Conservation (phyloP, 2,113 vertebrate genomes). For the Pogonocichla stellata region DNA sequence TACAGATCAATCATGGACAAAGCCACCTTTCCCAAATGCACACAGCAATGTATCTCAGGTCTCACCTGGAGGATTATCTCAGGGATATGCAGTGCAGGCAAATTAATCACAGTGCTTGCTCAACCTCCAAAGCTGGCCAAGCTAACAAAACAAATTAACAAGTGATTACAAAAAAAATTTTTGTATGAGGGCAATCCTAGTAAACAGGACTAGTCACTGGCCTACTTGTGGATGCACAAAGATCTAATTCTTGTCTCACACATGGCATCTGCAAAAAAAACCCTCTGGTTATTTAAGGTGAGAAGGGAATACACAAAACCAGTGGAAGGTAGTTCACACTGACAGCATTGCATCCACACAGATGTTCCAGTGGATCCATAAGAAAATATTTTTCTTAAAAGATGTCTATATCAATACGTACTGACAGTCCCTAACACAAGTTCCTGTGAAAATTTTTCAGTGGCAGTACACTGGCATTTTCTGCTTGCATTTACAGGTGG, state of each 20-base stretch:
- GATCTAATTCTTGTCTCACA: not conserved
- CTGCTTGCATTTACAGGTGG: not conserved
- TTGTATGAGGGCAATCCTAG: not conserved
- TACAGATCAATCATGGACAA: not conserved
- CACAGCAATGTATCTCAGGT: not conserved
- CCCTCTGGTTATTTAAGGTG: not conserved
- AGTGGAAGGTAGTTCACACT: not conserved
- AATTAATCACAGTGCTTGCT: not conserved
- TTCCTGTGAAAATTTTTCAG: not conserved
- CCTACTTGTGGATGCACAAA: not conserved
- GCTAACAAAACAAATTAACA: not conserved
- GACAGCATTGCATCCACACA: not conserved
- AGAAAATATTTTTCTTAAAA: not conserved
- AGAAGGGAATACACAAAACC: not conserved
- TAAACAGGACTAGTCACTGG: not conserved
- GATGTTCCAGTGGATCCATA: not conserved
- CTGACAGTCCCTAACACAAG: not conserved
- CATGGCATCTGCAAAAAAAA: not conserved
- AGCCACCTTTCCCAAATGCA: not conserved
- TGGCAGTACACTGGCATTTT: not conserved
- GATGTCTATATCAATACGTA: not conserved
- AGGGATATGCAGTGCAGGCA: not conserved
- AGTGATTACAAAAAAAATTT: not conserved
- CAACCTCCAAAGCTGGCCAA: not conserved
- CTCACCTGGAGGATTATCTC: not conserved